Percentiles rank a stretch among this genome's conserved stretches.
phyloP scores from a whole-genome alignment of 2,113 vertebrate genomes.

The cattle (Bos taurus) region ARS-UCD2.0 NC_037330.1:114919501-114920000 shows the following conservation, averaged over 20 bases:
- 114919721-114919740: background rate
- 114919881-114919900: background rate
- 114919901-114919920: background rate
- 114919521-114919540: background rate
- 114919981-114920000: background rate
- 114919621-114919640: background rate
- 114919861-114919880: background rate
- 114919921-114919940: background rate
- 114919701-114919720: background rate
- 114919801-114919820: background rate
- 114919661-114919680: background rate
- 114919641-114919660: background rate
- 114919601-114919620: background rate
- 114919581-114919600: background rate
- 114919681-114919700: background rate
- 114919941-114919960: background rate
- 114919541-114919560: background rate
- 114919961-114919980: background rate
- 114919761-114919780: background rate
- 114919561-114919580: background rate
- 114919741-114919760: background rate
- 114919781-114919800: background rate
- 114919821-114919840: background rate
- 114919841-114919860: background rate
- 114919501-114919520: rapidly evolving